Percentiles rank a stretch among this genome's conserved stretches.
Conservation (phyloP, 2,888 invertebrate species). For the Tiphia femorata region DNA sequence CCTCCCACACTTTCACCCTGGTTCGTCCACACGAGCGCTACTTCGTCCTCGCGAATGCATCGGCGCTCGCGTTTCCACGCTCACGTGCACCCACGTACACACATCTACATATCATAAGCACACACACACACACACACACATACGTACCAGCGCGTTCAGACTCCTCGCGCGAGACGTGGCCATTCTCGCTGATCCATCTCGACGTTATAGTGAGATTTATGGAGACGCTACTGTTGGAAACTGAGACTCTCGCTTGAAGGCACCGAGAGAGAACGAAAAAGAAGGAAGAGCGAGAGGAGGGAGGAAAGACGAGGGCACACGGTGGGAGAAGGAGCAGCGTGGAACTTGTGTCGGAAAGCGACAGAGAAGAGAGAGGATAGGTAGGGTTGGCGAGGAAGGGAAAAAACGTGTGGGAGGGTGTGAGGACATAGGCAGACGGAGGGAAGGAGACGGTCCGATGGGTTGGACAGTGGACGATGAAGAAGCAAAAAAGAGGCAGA, state of each 20-base stretch:
- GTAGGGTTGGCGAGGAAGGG: too few species aligned
- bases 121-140: constrained; percentile 22
- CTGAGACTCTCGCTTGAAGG: constrained; percentile 31
- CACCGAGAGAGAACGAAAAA: neutral
- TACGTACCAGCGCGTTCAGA: too few species aligned
- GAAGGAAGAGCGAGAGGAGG: constrained; percentile 11
- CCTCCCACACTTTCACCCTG: too few species aligned
- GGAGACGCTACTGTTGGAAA: constrained; percentile 52
- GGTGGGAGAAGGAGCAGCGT: neutral
- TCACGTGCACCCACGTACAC: constrained; percentile 13
- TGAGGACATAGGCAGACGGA: too few species aligned
- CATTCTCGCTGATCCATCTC: constrained; percentile 66
- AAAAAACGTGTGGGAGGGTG: too few species aligned
- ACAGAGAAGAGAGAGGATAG: constrained; percentile 3
- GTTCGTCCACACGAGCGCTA: too few species aligned
- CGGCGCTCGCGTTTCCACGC: constrained; percentile 14
- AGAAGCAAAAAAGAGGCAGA: too few species aligned
- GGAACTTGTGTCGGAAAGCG: constrained; percentile 1
- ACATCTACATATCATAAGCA: constrained; percentile 4
- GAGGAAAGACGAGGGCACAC: constrained; percentile 14
- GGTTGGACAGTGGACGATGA: too few species aligned
- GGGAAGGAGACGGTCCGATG: too few species aligned
- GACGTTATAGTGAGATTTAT: constrained; percentile 68
- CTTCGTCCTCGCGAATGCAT: too few species aligned
- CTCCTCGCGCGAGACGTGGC: constrained; percentile 56